phyloP scores from a whole-genome alignment of 2,888 invertebrate species.

The Aphelenchoides bicaudatus region DNA sequence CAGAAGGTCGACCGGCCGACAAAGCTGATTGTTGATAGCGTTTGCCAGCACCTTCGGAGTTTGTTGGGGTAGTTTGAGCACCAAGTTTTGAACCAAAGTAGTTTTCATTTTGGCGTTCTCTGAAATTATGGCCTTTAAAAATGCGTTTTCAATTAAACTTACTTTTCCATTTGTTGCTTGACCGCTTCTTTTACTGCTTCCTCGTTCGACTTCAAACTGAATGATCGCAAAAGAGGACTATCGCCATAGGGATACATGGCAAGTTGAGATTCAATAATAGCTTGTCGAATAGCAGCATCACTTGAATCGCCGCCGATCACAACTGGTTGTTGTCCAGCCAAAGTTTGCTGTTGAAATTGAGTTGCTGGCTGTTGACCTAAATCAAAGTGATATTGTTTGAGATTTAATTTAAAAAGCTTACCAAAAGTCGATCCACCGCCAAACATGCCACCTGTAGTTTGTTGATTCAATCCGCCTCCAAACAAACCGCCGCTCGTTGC shows the following conservation, averaged over 20 bases:
- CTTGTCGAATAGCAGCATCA: constrained; percentile 72
- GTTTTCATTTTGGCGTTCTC: constrained; percentile 9
- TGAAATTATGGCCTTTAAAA: too few species aligned
- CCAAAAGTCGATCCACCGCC: constrained; percentile 32
- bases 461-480: too few species aligned
- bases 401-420: too few species aligned
- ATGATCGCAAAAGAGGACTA: constrained; percentile 68
- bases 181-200: constrained; percentile 22
- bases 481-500: too few species aligned
- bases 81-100: constrained; percentile 15
- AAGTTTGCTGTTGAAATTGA: too few species aligned
- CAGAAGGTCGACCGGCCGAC: neutral
- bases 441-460: neutral
- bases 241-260: constrained; percentile 82
- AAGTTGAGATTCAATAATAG: constrained; percentile 68
- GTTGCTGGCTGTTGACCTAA: too few species aligned
- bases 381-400: too few species aligned
- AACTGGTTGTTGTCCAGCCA: too few species aligned
- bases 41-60: neutral
- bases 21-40: constrained; percentile 3
- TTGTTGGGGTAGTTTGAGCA: neutral
- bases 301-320: constrained; percentile 85
- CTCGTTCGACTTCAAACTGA: constrained; percentile 18
- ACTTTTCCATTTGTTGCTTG: constrained; percentile 12
- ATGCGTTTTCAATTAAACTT: too few species aligned